Base-by-base conservation (phyloP, 64 coral and sea anemone species). In the Hydrozoanthus tunicans region DNA sequence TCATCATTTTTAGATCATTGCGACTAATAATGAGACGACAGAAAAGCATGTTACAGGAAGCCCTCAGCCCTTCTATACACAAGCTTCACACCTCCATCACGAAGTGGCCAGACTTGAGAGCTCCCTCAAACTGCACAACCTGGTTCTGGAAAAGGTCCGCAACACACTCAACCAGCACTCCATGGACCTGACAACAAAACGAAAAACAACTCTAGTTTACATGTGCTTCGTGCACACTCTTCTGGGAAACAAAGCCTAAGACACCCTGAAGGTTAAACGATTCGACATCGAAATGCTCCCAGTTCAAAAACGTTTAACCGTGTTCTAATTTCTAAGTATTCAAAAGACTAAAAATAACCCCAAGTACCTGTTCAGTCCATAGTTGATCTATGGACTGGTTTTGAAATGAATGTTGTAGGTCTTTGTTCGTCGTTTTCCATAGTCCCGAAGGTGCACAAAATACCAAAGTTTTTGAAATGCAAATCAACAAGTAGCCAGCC, bases 71-170 rank as follows among this genome's bases (percentile, higher is more conserved):
- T 11, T 15, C 5, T 15, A 66, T 15, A 3, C 64, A 14, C 12
- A n/a, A 55, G 32, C 3, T 7, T 61, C 91, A 72, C 65, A 98
- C 96, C 90, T 93, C 89, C 62, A 27, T 86, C 26, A 56, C 14
- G 80, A 91, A 95, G 59, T 89, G 89, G 23, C 94, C 80, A 86
- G 94, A 93, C 25, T 98, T 93, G 9, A 98, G 80, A 5, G 92
- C 95, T 53, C 74, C 82, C 26, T 95, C 94, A 86, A 98, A 98
- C 43, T 91, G 92, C 3, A 95, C 82, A 17, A 98, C 90, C 80
- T 98, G 96, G 76, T 95, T 98, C 53, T 98, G 86, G 24, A 98
- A 95, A 5, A 98, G 81, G 61, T 98, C 94, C 20, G 67, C 94
- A 52, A 95, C 92, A 84, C 96, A 98, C 56, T 96, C 81, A 3